Evolutionary conservation across 1,140 invertebrate genomes (phyloP).

Genomic region (Rhopalosiphum maidis): DNA sequence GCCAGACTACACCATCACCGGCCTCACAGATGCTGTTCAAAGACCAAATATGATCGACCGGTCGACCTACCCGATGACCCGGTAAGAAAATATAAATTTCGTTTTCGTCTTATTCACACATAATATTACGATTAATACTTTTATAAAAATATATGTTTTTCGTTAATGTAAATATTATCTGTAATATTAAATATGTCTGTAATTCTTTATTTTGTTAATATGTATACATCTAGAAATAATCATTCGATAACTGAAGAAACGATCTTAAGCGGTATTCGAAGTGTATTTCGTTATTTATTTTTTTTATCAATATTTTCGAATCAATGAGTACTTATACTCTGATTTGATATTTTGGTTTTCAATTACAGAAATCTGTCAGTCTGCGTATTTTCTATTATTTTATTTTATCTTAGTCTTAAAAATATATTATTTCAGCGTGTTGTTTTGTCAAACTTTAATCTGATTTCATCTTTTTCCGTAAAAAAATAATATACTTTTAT

Average conservation of each 20-base stretch:
- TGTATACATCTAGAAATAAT: too few relatives aligned
- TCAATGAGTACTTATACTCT: neutral
- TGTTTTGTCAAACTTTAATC: neutral
- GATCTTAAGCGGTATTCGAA: neutral
- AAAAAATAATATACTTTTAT: neutral
- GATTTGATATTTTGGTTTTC: neutral
- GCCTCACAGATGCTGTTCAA: conserved; percentile 14
- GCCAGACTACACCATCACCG: neutral
- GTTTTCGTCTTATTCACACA: neutral
- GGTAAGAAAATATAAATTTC: neutral
- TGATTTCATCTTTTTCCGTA: neutral
- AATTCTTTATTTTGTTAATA: too few relatives aligned
- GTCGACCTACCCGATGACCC: neutral
- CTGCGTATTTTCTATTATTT: neutral
- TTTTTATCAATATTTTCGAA: neutral
- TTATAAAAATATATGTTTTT: neutral
- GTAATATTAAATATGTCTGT: too few relatives aligned
- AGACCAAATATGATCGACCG: conserved; percentile 8
- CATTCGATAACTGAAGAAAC: neutral
- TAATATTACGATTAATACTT: neutral
- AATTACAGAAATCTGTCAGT: neutral
- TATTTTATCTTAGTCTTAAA: neutral
- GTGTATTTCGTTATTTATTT: neutral
- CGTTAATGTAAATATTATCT: too few relatives aligned
- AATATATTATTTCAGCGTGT: neutral